Conservation (phyloP, 2,797 vertebrate species). For the Luscinia megarhynchos region DNA sequence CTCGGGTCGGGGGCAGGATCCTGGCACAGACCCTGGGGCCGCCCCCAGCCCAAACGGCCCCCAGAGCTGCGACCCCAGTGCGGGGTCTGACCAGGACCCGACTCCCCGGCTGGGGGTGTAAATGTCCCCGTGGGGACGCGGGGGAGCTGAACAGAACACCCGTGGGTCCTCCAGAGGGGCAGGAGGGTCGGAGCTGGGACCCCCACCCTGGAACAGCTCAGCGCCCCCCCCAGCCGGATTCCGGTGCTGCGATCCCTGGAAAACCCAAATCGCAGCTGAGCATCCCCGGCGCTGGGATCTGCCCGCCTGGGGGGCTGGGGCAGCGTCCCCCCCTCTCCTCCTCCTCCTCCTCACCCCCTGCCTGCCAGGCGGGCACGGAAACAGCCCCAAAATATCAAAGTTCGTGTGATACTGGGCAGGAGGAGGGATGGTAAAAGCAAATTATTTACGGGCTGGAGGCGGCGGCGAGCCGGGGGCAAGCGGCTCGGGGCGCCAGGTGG, state of each 20-base stretch:
- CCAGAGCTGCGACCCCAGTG: rapidly evolving
- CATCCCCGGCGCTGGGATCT: not conserved
- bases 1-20: not conserved
- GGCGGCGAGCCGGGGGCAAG: not conserved
- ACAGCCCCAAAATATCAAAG: conserved; percentile 53
- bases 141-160: not conserved
- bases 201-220: rapidly evolving
- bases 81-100: not conserved
- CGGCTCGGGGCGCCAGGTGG: not conserved
- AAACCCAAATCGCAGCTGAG: not conserved
- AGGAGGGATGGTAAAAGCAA: conserved; percentile 48
- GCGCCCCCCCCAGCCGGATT: not conserved
- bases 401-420: conserved; percentile 41
- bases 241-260: not conserved
- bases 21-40: not conserved
- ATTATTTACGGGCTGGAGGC: conserved; percentile 56
- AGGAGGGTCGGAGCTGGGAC: not conserved
- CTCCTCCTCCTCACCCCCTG: not conserved
- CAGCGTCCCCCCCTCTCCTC: not conserved
- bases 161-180: not conserved
- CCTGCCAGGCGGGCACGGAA: not conserved
- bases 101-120: rapidly evolving
- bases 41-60: not conserved
- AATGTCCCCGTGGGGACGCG: not conserved
- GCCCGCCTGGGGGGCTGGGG: not conserved